Evolutionary conservation across 2,113 vertebrate genomes (phyloP).

Genomic region (Lophochroa leadbeateri): DNA sequence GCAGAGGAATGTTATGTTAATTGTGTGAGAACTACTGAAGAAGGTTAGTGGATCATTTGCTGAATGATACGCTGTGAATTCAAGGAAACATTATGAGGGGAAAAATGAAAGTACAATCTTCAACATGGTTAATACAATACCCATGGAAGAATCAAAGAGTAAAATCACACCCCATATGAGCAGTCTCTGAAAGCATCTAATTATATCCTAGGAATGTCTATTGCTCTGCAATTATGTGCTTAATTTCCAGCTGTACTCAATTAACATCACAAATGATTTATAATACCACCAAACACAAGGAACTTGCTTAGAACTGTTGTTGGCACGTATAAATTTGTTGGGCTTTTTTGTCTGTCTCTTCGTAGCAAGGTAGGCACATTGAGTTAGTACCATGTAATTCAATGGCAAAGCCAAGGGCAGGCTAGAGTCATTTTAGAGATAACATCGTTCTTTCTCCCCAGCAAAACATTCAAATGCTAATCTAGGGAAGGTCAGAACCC

Average conservation of each 20-base stretch:
- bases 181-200: not conserved
- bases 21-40: not conserved
- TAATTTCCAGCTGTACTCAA: conserved; percentile 44
- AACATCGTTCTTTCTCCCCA: not conserved
- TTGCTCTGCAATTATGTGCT: conserved; percentile 35
- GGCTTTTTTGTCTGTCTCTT: not conserved
- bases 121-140: not conserved
- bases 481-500: not conserved
- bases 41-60: not conserved
- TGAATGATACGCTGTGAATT: not conserved
- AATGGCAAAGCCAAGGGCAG: not conserved
- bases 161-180: not conserved
- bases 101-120: not conserved
- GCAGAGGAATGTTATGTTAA: not conserved
- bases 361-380: not conserved
- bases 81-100: not conserved
- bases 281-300: not conserved
- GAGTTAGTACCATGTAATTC: not conserved
- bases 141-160: not conserved
- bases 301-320: not conserved
- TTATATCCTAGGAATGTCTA: not conserved
- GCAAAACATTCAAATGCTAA: not conserved
- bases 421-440: not conserved
- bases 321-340: not conserved
- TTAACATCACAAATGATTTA: conserved; percentile 14